Conservation (phyloP, 2,888 invertebrate species). For the Oligia latruncula region DNA sequence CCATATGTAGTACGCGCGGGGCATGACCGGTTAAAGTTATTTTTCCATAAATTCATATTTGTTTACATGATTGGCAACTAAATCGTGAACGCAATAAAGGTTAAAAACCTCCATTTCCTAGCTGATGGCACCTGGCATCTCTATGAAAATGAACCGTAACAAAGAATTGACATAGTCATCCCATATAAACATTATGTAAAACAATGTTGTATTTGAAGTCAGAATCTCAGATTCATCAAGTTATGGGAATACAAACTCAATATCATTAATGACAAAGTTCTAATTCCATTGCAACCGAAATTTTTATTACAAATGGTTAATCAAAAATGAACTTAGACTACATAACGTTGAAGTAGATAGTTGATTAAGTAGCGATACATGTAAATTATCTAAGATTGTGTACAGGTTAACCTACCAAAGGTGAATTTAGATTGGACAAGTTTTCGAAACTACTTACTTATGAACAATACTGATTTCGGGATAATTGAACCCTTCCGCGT, state of each 20-base stretch:
- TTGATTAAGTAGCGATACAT: neutral
- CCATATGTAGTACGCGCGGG: too few relatives aligned
- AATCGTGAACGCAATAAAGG: neutral
- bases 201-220: neutral
- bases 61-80: neutral
- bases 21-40: neutral
- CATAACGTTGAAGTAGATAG: neutral
- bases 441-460: conserved; percentile 70
- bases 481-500: conserved; percentile 90
- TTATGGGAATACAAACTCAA: neutral
- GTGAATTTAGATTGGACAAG: neutral
- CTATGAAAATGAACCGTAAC: neutral
- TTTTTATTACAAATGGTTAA: neutral
- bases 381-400: neutral
- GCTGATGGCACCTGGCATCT: neutral
- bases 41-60: neutral
- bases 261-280: too few relatives aligned
- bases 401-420: neutral
- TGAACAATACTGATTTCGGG: conserved; percentile 73
- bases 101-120: neutral
- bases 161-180: neutral
- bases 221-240: neutral
- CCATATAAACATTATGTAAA: neutral
- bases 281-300: neutral
- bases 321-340: neutral